Percentiles rank a stretch among this genome's conserved stretches.
Evolutionary conservation across 2,113 vertebrate species (phyloP).

Genomic region (Larimichthys polyactis): DNA sequence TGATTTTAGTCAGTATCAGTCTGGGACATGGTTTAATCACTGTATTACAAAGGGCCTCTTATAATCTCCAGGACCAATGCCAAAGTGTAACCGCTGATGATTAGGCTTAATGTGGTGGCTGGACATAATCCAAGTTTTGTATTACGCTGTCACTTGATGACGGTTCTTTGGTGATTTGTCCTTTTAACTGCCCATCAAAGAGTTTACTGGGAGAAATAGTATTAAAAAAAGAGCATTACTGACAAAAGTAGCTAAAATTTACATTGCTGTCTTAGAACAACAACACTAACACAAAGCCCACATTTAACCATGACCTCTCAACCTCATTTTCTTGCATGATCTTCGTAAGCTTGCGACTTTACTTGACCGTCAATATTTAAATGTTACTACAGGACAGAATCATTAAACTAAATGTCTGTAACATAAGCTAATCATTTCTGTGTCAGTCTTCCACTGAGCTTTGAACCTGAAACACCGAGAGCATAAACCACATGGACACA

Average conservation of each 20-base stretch:
- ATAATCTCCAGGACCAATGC: neutral
- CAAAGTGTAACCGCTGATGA: too few relatives aligned
- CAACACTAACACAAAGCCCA: neutral
- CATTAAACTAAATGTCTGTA: neutral
- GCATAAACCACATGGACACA: neutral
- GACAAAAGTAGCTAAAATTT: neutral
- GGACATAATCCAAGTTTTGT: too few relatives aligned
- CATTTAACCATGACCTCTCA: neutral
- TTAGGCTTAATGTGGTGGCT: too few relatives aligned
- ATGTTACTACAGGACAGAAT: conserved; percentile 17
- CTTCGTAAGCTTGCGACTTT: conserved; percentile 2
- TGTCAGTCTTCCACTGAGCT: neutral
- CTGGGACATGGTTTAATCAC: neutral
- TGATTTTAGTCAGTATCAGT: neutral
- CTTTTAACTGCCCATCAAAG: neutral
- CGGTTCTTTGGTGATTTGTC: neutral
- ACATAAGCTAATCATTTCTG: neutral
- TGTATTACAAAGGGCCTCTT: neutral
- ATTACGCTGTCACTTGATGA: too few relatives aligned
- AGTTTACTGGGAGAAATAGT: neutral
- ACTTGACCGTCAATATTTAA: neutral
- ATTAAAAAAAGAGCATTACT: neutral
- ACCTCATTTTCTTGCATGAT: neutral
- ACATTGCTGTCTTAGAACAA: neutral
- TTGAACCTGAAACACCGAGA: neutral